Evolutionary conservation across 2,113 vertebrate genomes (phyloP), one percentile per base, ranked within the genome.

Genomic region (Struthio camelus): DNA sequence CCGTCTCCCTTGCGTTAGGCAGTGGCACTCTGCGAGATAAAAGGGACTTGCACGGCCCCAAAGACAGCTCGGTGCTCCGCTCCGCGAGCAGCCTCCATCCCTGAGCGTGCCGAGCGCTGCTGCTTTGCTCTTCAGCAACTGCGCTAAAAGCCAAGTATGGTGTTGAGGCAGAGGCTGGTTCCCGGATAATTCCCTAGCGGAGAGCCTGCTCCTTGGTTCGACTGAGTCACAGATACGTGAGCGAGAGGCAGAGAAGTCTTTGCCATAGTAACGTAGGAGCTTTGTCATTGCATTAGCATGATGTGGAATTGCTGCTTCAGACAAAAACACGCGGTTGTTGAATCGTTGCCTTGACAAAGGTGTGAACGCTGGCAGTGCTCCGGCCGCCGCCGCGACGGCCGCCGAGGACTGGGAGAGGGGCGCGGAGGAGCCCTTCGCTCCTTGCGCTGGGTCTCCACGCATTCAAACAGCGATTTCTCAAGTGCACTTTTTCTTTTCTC

Each of bases 221-320:
- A 76, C 94, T 97, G 97, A 97, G 96, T 97, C 97, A 97, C 85
- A 0, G 88, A 71, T 93, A 84, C 83, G 50, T 94, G 83, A 97
- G 96, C 92, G 92, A 97, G 96, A 97, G 92, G 93, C 94, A 89
- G 96, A 93, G 95, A 88, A 97, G 89, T 10, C 97, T 97, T 98
- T 96, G 94, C 97, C 97, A 97, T 98, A 97, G 97, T 97, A 98
- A 98, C 97, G 20, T 85, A 32, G 73, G 88, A 38, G 81, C 94
- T 95, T 85, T 76, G 89, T 95, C 86, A 71, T 53, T 2, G 24
- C 94, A 1, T 88, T 20, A 58, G 90, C 18, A 36, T 92, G 97
- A 89, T 90, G 95, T 81, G 85, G 86, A 95, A 19, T 93, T 91
- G 95, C 96, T 95, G 93, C 94, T 95, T 27, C 95, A 11, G 81